Base-by-base conservation (phyloP, 2,888 invertebrate species). In the Luperina nickerlii region DNA sequence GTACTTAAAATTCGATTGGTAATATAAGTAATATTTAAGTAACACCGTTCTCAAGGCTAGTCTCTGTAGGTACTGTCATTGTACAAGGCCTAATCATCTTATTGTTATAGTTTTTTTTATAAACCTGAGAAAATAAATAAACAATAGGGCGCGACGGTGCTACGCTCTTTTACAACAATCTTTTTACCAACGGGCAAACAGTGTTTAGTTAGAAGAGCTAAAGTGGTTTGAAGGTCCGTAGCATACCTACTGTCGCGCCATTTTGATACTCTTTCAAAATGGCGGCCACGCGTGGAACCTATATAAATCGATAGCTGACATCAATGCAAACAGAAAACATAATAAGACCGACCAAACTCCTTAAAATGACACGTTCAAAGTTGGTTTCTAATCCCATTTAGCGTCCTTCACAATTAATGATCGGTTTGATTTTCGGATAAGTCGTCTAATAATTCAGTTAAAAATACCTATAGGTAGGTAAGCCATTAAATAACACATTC, bases 401-500 rank as follows among this genome's bases (percentile, higher is more conserved):
- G 24, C 32, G 68, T 20, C 20, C 32, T 51, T 51, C 27, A n/a
- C 8, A 70, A 71, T 13, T 8, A 38, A 51, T 2, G 0, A 0
- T 51, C 20, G 6, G 9, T 74, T 54, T 4, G 15, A 42, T 27
- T 54, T n/a, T 73, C 4, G 1, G 13, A 24, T 72, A 42, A 54
- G 20, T 38, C 9, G 3, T n/a, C n/a, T n/a, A 0, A 48, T 48
- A 24, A 48, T 48, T 24, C 9, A 45, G n/a, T 51, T n/a, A n/a
- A 27, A n/a, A 72, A 38, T 20, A 74, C 54, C 20, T 9, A 11
- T 9, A 57, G 9, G 9, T 57, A 24, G 9, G 9, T 42, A 72
- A 51, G 2, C 27, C 15, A 54, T 42, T 48, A 45, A 77, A 54
- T 42, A 77, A 65, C 32, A 66, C 9, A 57, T 45, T 78, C n/a